These are phyloP conservation scores for Heterodera filipjevi DNA, from an alignment of 2,888 invertebrate genomes.

Conservation along the genomic window DNA sequence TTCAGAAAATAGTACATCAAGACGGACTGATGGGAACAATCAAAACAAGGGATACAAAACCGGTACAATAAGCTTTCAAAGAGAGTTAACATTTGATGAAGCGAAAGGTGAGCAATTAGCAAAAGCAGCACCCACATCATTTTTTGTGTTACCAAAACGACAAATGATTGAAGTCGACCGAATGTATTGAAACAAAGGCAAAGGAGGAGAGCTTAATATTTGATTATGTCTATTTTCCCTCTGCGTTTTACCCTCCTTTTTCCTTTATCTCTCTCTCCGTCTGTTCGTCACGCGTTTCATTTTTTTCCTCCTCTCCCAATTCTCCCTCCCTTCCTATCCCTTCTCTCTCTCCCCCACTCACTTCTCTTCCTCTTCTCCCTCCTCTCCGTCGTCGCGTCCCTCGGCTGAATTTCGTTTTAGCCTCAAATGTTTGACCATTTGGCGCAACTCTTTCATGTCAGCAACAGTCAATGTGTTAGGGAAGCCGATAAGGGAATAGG, in stretches of 20 bases:
- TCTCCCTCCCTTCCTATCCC: not conserved
- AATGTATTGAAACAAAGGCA: not conserved
- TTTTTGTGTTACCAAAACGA: not conserved
- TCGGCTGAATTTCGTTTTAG: not conserved
- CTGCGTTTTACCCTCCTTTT: too few relatives aligned
- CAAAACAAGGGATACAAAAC: too few relatives aligned
- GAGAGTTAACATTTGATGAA: not conserved
- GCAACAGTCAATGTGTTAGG: constrained; percentile 10
- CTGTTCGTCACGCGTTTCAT: not conserved
- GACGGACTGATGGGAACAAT: too few relatives aligned
- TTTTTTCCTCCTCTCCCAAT: not conserved
- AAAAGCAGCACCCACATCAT: not conserved
- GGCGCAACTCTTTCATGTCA: not conserved
- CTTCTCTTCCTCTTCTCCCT: not conserved
- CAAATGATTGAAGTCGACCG: constrained; percentile 7
- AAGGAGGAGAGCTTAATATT: not conserved
- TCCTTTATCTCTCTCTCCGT: too few relatives aligned
- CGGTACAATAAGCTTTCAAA: too few relatives aligned
- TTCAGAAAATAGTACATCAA: too few relatives aligned
- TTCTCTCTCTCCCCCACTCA: not conserved
- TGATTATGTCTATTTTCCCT: too few relatives aligned
- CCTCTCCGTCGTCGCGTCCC: not conserved
- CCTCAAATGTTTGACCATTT: constrained; percentile 11
- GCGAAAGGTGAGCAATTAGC: not conserved
- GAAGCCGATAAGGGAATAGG: constrained; percentile 32